Evolutionary conservation across 2,888 invertebrate species (phyloP), one percentile per base, ranked within the genome.

Genomic region (Parascotia fuliginaria): DNA sequence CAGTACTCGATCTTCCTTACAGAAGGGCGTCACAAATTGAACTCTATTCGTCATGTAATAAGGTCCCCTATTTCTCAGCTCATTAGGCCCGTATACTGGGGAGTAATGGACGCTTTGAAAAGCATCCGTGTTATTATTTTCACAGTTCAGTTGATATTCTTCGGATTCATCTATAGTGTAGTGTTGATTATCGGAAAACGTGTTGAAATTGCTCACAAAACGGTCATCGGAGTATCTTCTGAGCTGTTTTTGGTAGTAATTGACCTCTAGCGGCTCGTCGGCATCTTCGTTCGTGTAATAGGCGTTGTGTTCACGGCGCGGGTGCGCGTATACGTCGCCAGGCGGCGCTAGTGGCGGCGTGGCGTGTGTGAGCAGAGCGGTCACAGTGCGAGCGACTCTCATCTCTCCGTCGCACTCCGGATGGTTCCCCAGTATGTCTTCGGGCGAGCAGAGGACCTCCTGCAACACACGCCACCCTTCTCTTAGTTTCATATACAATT

Each of bases 401-500:
- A 61, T 42, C 56, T 68, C 71, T 44, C 57, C 71, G 66, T 69
- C 75, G 68, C 66, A 65, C 62, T 75, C 79, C 65, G 65, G 65
- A 63, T 73, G 74, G 72, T 72, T 77, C 79, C 85, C 89, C 86
- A 93, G 89, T 81, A 94, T 84, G 81, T 94, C 94, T 79, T 92
- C 93, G 85, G 94, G 90, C 90, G 93, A 92, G 89, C 94, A 94
- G 89, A 94, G 88, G 89, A 88, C 91, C 91, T 94, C 94, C 94
- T 94, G 94, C 94, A 94, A 94, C 94, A 94, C 92, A 92, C 92
- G 92, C 92, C 92, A 92, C 88, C 86, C 87, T 73, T 79, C 82
- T 81, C 82, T 86, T 86, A 84, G 81, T 83, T 72, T 81, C 78
- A 75, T 62, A 76, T 66, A 62, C 54, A 71, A n/a, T 75, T 66